Evolutionary conservation across 2,888 invertebrate species (phyloP), one percentile per base, ranked within the genome.

Genomic region (Drosophila heteroneura): DNA sequence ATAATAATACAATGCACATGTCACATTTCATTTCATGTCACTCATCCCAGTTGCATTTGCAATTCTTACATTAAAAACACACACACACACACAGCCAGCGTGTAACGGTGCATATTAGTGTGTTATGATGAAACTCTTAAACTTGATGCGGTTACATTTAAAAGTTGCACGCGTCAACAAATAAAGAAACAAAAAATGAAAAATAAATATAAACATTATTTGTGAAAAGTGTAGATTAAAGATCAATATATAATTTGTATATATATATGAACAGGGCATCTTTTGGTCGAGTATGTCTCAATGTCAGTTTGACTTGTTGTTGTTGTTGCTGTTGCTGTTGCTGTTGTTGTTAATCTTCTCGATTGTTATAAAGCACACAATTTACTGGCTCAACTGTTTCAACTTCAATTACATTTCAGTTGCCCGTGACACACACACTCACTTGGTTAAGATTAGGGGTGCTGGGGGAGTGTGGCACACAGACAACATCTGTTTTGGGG

Each of bases 301-400:
- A 14, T 44, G 14, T 53, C 26, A 32, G 60, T 14, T 32, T 44
- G n/a, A 61, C 26, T 39, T 47, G 68, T 60, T 51, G 49, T 35
- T 57, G 52, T 57, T 63, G 41, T 56, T 65, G n/a, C n/a, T n/a
- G 66, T 57, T 62, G 22, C 7, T 56, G n/a, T 61, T 65, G 41
- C 49, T 68, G 19, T 39, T 49, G 7, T 54, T 22, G 22, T 54
- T 78, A 60, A 39, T 79, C 59, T 49, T 61, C 47, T 58, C 69
- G 79, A 53, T 77, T 67, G 73, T 65, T 79, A 62, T 81, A 28
- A 61, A 51, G 74, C 76, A 68, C 70, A 85, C 75, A 85, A 82
- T 85, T 79, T 82, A 85, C 85, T 82, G 82, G 67, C 80, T 79
- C 83, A 82, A 82, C 82, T 82, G 82, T 85, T 85, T 82, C 80